phyloP scores from a whole-genome alignment of 2,888 invertebrate species.

The Agriopis leucophaearia region DNA sequence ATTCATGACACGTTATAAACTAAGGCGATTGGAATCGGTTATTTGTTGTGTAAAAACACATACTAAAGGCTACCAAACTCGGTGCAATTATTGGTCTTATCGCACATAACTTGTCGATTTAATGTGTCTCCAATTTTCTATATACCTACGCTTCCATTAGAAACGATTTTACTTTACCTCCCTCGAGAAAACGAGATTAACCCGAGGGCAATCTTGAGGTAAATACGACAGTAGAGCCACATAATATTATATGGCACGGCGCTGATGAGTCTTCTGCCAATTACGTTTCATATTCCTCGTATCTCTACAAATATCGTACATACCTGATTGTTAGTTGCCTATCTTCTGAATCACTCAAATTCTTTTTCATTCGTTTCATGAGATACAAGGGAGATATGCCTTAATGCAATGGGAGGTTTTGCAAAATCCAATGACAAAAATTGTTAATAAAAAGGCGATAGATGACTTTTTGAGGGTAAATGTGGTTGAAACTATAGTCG shows the following conservation, averaged over 20 bases:
- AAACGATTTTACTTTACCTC: slow-evolving; percentile 49
- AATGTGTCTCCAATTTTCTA: slow-evolving; percentile 5
- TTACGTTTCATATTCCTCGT: slow-evolving; percentile 7
- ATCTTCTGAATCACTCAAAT: background rate
- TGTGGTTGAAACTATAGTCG: too few relatives aligned
- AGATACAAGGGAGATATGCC: too few relatives aligned
- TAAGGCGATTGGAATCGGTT: too few relatives aligned
- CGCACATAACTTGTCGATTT: background rate
- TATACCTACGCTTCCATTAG: slow-evolving; percentile 39
- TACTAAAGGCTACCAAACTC: background rate
- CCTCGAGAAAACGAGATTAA: slow-evolving; percentile 45
- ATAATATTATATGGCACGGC: slow-evolving; percentile 17
- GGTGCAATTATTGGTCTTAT: background rate
- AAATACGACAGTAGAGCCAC: slow-evolving; percentile 31
- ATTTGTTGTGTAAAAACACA: too few relatives aligned
- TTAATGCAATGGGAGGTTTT: too few relatives aligned
- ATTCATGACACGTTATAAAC: too few relatives aligned
- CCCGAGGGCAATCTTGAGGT: slow-evolving; percentile 36
- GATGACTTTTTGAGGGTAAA: too few relatives aligned
- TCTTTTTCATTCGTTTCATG: background rate
- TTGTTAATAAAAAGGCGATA: too few relatives aligned
- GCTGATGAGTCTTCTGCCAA: slow-evolving; percentile 23
- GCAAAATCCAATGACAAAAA: too few relatives aligned
- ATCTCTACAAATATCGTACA: slow-evolving; percentile 6
- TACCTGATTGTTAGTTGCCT: background rate